Evolutionary conservation across 1,140 invertebrate genomes (phyloP), one percentile per base, ranked within the genome.

Genomic region (Hestina assimilis): DNA sequence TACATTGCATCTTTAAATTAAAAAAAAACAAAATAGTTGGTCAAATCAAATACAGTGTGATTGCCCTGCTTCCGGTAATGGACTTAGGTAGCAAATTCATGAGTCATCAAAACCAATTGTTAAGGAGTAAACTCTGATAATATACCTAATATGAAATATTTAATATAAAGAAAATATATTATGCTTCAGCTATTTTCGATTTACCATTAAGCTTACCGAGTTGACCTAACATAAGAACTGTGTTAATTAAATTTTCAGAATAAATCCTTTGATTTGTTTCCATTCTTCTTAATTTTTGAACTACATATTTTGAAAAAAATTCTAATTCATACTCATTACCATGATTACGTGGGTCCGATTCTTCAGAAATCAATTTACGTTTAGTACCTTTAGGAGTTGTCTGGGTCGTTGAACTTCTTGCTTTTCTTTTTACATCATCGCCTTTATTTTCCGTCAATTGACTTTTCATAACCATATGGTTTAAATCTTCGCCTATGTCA

Each of bases 221-320:
- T 60, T 88, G 85, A 14, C 85, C 85, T 8, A 88, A 62, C 85
- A 88, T 86, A 6, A 88, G 70, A 6, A 85, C 83, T 59, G 85
- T 88, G 26, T 88, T 86, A 14, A 88, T 86, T 62, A 88, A 74
- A 62, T 88, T 88, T 71, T 88, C 85, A 11, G 85, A 86, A 53
- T 86, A 88, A 62, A 88, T 88, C 35, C 85, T 73, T 26, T 88
- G 85, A 60, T 86, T 84, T 17, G 85, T 88, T 58, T 88, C 85
- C 85, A 88, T 88, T 66, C 53, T 75, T 63, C 85, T 75, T 17
- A 88, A 57, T 56, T 88, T 88, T 66, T 88, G 85, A 0, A 83
- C 85, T 46, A 88, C 72, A 80, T 88, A 88, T 62, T 88, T 88
- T 5, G 85, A 83, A 53, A 88, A 88, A 51, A 81, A 88, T 60